Conservation (phyloP, 92 coral and sea anemone genomes). For the Pocillopora meandrina region DNA sequence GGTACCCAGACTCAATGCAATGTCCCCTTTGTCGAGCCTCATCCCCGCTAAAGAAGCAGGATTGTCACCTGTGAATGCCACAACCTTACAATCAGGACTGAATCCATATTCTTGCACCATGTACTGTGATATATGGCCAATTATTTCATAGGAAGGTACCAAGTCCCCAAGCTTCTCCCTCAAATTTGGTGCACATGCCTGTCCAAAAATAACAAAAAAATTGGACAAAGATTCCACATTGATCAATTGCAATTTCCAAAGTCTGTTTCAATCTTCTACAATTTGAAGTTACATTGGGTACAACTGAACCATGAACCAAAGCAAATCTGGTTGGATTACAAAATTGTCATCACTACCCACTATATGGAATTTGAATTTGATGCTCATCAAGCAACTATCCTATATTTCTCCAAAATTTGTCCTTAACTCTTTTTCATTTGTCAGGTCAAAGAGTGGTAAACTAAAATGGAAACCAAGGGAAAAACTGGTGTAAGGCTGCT, state of each 20-base stretch:
- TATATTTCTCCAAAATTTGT: background rate
- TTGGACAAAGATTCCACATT: background rate
- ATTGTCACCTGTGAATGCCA: slow-evolving; percentile 98
- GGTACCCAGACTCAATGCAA: slow-evolving; percentile 93
- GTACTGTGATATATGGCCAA: slow-evolving; percentile 85
- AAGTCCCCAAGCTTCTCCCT: slow-evolving; percentile 83
- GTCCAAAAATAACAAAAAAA: background rate
- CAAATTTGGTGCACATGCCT: slow-evolving; percentile 93
- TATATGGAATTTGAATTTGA: too few species aligned
- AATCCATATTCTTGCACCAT: slow-evolving; percentile 81
- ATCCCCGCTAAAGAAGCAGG: slow-evolving; percentile 99
- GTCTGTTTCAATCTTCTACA: too few species aligned
- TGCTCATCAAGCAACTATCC: background rate
- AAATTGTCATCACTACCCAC: too few species aligned
- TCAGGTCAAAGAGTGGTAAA: background rate
- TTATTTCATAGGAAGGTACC: slow-evolving; percentile 64
- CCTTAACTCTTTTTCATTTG: background rate
- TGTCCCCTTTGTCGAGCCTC: slow-evolving; percentile 80
- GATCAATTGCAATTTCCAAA: too few species aligned
- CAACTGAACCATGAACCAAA: too few species aligned
- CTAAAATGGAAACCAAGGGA: too few species aligned
- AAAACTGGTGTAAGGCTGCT: too few species aligned
- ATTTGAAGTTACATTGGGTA: too few species aligned
- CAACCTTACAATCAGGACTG: slow-evolving; percentile 81
- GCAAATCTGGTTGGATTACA: too few species aligned